These are phyloP conservation scores for Onychomys leucogaster DNA, from an alignment of 2,797 vertebrate species.

Conservation along the genomic window DNA sequence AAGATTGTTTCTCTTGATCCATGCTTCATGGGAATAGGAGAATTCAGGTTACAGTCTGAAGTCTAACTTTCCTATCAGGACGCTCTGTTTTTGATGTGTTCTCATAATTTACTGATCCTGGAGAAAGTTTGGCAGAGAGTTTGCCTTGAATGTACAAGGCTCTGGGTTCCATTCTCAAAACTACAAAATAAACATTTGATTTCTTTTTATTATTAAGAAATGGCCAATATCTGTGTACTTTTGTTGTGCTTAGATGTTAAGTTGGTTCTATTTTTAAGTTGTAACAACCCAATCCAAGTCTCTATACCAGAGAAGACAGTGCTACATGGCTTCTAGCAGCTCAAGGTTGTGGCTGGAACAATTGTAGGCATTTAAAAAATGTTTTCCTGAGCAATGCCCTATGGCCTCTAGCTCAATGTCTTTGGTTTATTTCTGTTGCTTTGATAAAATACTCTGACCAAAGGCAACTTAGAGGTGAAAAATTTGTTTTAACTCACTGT, in stretches of 20 bases:
- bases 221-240: not conserved
- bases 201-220: not conserved
- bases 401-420: not conserved
- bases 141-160: not conserved
- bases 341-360: not conserved
- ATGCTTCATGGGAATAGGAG: no score
- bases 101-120: not conserved
- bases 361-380: no score
- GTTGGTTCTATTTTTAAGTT: not conserved
- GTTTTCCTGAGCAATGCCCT: not conserved
- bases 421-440: not conserved
- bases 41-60: no score
- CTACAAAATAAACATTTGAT: not conserved
- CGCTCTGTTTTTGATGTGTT: not conserved
- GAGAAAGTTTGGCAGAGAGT: not conserved
- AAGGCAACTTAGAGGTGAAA: not conserved
- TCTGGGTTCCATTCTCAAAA: not conserved
- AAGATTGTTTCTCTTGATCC: not conserved
- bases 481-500: not conserved
- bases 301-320: no score
- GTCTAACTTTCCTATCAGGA: no score
- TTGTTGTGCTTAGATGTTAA: not conserved
- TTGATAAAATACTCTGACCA: not conserved
- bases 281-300: not conserved
- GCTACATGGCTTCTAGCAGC: not conserved